Evolutionary conservation across 1,140 invertebrate species (phyloP).

Genomic region (Samia ricini): DNA sequence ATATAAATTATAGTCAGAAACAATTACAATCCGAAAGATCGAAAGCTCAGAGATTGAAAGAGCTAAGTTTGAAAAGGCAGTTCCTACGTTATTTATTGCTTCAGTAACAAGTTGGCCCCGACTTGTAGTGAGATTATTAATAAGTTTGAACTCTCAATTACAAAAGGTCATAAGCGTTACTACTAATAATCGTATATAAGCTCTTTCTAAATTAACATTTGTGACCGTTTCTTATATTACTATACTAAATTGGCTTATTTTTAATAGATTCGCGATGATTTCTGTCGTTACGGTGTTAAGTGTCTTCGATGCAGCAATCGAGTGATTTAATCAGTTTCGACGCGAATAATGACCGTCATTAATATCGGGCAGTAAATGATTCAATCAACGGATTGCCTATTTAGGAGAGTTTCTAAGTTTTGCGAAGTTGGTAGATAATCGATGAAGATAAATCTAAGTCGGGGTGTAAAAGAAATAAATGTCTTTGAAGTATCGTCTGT

Average conservation of each 20-base stretch:
- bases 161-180: constrained; percentile 42
- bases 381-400: constrained; percentile 28
- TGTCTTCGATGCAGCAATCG: constrained; percentile 12
- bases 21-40: background rate
- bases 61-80: constrained; percentile 29
- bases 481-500: no score
- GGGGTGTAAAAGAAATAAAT: background rate
- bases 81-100: constrained; percentile 47
- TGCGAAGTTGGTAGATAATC: background rate
- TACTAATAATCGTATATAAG: constrained; percentile 2
- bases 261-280: background rate
- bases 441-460: background rate
- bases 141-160: constrained; percentile 37
- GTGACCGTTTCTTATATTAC: constrained; percentile 6
- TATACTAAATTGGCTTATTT: background rate
- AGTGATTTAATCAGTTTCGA: constrained; percentile 32
- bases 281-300: constrained; percentile 14
- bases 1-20: background rate
- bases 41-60: constrained; percentile 28
- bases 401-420: constrained; percentile 17
- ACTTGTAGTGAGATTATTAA: constrained; percentile 54
- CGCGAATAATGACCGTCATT: constrained; percentile 37
- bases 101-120: constrained; percentile 47
- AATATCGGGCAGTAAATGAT: constrained; percentile 31
- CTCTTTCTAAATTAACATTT: constrained; percentile 11